Evolutionary conservation across 2,113 vertebrate genomes (phyloP).

Genomic region (Pteropus alecto): DNA sequence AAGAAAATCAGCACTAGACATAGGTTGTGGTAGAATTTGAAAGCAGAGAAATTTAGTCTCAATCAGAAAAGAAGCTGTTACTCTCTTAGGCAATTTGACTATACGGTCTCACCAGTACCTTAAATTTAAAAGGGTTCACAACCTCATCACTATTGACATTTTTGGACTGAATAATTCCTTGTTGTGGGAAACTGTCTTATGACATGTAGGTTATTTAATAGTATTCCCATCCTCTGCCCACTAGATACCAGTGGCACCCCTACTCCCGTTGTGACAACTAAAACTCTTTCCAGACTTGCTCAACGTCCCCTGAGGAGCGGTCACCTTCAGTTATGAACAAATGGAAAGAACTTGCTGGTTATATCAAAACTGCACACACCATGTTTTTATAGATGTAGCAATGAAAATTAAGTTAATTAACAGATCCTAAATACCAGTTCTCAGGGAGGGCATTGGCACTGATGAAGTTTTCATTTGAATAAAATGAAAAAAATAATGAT

Average conservation of each 20-base stretch:
- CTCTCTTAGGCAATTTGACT: neutral
- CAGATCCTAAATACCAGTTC: neutral
- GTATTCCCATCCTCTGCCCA: neutral
- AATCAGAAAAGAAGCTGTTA: neutral
- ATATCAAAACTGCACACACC: neutral
- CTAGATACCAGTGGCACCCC: neutral
- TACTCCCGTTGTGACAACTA: rapidly evolving
- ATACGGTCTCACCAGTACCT: neutral
- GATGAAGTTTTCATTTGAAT: neutral
- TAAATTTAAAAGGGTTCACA: neutral
- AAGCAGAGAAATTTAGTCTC: neutral
- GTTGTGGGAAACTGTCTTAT: neutral
- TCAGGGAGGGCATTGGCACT: neutral
- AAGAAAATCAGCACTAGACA: neutral
- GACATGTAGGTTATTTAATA: neutral
- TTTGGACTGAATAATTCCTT: neutral
- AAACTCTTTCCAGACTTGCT: neutral
- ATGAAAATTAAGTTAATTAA: neutral
- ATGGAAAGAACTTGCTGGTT: neutral
- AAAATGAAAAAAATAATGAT: neutral
- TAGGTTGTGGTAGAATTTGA: neutral
- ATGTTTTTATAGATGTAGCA: neutral
- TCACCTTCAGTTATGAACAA: neutral
- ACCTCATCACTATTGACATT: neutral
- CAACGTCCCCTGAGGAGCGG: neutral